Evolutionary conservation across 2,888 invertebrate species (phyloP).

Genomic region (Sarcophaga variegata): DNA sequence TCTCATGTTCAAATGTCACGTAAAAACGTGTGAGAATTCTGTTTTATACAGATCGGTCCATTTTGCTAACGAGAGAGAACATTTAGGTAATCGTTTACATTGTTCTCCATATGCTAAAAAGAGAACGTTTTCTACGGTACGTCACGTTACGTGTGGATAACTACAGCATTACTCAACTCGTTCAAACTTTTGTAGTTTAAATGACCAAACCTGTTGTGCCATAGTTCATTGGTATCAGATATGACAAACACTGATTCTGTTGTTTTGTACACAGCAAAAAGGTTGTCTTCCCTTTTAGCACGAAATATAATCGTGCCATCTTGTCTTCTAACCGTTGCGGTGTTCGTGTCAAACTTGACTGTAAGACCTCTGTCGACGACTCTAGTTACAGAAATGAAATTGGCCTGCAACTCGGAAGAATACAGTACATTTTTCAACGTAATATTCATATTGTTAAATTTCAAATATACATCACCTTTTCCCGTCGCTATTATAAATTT

Average conservation of each 20-base stretch:
- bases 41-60: no score
- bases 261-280: slow-evolving; percentile 26
- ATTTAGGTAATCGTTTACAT: no score
- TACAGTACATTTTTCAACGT: slow-evolving; percentile 64
- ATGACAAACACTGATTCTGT: no score
- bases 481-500: slow-evolving; percentile 62
- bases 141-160: no score
- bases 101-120: no score
- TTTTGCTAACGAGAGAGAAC: no score
- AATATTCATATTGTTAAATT: slow-evolving; percentile 60
- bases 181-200: no score
- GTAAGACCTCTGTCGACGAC: slow-evolving; percentile 65
- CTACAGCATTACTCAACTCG: no score
- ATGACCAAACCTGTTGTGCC: slow-evolving; percentile 10
- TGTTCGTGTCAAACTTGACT: slow-evolving; percentile 55
- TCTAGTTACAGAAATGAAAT: slow-evolving; percentile 68
- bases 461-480: slow-evolving; percentile 67
- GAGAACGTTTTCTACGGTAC: no score
- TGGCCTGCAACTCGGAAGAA: slow-evolving; percentile 58
- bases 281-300: slow-evolving; percentile 40
- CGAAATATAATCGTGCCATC: slow-evolving; percentile 44
- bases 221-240: neutral
- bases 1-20: no score
- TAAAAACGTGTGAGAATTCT: no score
- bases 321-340: slow-evolving; percentile 40